phyloP scores from a whole-genome alignment of 37 sponge, comb jelly and placozoan species.

The Cliona cf. orientalis region DNA sequence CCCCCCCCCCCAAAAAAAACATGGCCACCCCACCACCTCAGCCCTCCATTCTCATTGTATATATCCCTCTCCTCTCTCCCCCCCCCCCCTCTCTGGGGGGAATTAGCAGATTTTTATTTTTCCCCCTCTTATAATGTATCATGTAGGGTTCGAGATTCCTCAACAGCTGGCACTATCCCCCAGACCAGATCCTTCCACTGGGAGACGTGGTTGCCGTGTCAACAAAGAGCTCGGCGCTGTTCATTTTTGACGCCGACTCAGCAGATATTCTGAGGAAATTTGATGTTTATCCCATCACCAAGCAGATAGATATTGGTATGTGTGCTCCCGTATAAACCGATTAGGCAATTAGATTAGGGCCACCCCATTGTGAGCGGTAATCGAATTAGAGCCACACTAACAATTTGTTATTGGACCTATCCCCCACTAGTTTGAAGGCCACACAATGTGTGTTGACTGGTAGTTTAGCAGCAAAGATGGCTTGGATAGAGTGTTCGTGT shows the following conservation, averaged over 20 bases:
- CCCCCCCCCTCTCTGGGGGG: not conserved
- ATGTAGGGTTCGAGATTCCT: slow-evolving; percentile 45
- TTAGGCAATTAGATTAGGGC: too few species aligned
- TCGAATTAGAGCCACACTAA: too few species aligned
- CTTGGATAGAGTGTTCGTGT: too few species aligned
- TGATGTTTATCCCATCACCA: slow-evolving; percentile 13
- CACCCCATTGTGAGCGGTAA: too few species aligned
- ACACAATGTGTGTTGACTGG: too few species aligned
- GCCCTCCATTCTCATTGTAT: not conserved
- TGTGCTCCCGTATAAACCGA: not conserved
- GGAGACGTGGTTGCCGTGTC: slow-evolving; percentile 26
- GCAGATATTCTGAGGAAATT: slow-evolving; percentile 27
- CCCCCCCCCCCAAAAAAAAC: too few species aligned
- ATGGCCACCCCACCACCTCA: too few species aligned
- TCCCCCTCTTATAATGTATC: not conserved
- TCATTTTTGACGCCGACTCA: slow-evolving; percentile 32
- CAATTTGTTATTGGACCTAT: too few species aligned
- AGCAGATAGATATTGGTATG: slow-evolving; percentile 13
- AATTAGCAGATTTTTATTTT: not conserved
- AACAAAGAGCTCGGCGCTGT: slow-evolving; percentile 16
- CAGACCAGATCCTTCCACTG: slow-evolving; percentile 20
- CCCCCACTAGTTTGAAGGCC: too few species aligned
- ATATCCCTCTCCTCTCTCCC: not conserved
- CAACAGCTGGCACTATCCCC: not conserved
- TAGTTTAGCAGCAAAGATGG: too few species aligned